Conservation (phyloP, 2,888 invertebrate genomes). For the Hydroisotoma schaefferi region DNA sequence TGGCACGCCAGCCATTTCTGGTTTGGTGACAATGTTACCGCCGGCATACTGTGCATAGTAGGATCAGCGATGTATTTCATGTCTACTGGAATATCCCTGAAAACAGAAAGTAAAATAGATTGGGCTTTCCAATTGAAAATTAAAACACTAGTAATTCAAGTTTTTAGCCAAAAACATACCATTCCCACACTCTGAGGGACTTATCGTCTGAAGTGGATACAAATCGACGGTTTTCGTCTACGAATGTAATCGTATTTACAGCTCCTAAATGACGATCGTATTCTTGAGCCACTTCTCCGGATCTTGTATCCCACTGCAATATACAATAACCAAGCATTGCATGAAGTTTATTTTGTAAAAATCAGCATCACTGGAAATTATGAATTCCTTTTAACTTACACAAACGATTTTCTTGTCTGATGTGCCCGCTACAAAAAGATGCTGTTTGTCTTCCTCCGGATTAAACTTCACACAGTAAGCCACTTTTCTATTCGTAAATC, state of each 20-base stretch:
- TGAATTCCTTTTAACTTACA: constrained; percentile 60
- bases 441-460: constrained; percentile 94
- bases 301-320: constrained; percentile 93
- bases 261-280: constrained; percentile 98
- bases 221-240: constrained; percentile 95
- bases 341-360: background rate
- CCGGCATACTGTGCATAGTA: constrained; percentile 82
- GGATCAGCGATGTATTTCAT: constrained; percentile 99
- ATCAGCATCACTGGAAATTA: background rate
- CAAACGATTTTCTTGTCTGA: constrained; percentile 99
- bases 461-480: constrained; percentile 98
- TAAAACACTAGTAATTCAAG: constrained; percentile 4
- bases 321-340: constrained; percentile 48
- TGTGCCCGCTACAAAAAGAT: constrained; percentile 96
- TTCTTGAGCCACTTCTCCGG: constrained; percentile 93
- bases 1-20: constrained; percentile 99
- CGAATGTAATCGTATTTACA: constrained; percentile 98
- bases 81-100: constrained; percentile 86
- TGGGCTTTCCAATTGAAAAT: constrained; percentile 1
- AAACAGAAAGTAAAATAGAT: no score
- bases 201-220: constrained; percentile 99
- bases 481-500: constrained; percentile 94
- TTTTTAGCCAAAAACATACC: constrained; percentile 66
- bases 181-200: constrained; percentile 98
- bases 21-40: constrained; percentile 91